Evolutionary conservation across 1,140 invertebrate species (phyloP), one percentile per base, ranked within the genome.

Genomic region (Hycleus cichorii): DNA sequence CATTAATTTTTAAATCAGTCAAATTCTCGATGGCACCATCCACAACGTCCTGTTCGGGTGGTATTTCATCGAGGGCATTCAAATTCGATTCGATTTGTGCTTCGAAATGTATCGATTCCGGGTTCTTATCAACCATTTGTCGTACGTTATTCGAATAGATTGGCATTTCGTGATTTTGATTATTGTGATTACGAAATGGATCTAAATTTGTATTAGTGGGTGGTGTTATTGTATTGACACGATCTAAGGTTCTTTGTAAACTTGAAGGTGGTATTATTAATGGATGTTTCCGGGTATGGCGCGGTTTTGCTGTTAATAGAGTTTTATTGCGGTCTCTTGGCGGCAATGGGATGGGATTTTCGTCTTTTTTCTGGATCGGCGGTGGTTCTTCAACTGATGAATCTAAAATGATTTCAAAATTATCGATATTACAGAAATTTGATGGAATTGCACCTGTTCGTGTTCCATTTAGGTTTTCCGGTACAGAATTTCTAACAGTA

Each of bases 241-340:
- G 84, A 49, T 81, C 82, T 0, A 86, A 62, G 0, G 83, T 83
- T 11, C 82, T 73, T 32, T 83, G 82, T 0, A 84, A 68, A 1
- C 80, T 83, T 4, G 67, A 65, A 39, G 78, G 77, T 10, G 89
- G 88, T 62, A 92, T 88, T 40, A 93, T 85, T n/a, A 95, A 73
- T 0, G 92, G 91, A 80, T 94, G 88, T 72, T 92, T 93, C 44
- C 91, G 77, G 51, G 91, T 87, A 72, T 92, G 91, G 32, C 90
- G 75, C 2, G 89, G 86, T 63, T 88, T 82, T 43, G 76, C 78
- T 1, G 81, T 78, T 53, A 82, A 80, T 9, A 83, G 71, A 5
- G 82, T 80, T 66, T 86, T 87, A 26, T 83, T 85, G 47, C 88
- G 79, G 67, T 93, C 89, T 62, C 90, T 78, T 0, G 91, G 91